Base-by-base conservation (phyloP, 2,113 vertebrate species). In the Euleptes europaea region DNA sequence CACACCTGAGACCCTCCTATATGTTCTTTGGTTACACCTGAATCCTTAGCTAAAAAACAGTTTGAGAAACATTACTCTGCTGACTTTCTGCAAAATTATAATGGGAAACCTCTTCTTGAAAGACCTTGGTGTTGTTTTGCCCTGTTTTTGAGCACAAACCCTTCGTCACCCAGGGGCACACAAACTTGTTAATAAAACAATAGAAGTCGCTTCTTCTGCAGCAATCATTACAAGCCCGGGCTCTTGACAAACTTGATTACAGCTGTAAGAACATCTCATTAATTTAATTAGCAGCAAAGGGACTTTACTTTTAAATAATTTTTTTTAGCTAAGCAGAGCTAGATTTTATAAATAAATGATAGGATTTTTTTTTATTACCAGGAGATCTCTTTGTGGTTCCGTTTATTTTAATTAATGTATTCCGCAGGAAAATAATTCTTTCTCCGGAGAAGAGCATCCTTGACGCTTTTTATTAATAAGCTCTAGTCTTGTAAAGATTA, bases 241-340 rank as follows among this genome's bases (percentile, higher is more conserved):
- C 38, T 83, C 79, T 54, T 49, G 86, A 66, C 49, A 91, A 67
- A 89, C 79, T 77, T 75, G 84, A 87, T 84, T 88, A 80, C 49
- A 66, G 65, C 66, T 79, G 80, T 60, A 87, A 81, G 74, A 85
- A 80, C 31, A 86, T 82, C 51, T 14, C 85, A 31, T 82, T 78
- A 49, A 63, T 78, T 88, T 84, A 91, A 91, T 84, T 83, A 89
- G 79, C 83, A 87, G 83, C 89, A 88, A 88, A 93, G 78, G 66
- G 38, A 89, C 67, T 88, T 90, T 73, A 78, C 17, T 84, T 91
- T 87, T 82, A 73, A 84, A 83, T 78, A 78, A 85, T 80, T 91
- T 79, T 91, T 79, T 84, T 66, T 76, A 88, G 19, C 90, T 88
- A 84, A 84, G 14, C 60, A 81, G 74, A 40, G 11, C 71, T 81